Evolutionary conservation across 2,888 invertebrate genomes (phyloP), one percentile per base, ranked within the genome.

Genomic region (Drosophila kuntzei): DNA sequence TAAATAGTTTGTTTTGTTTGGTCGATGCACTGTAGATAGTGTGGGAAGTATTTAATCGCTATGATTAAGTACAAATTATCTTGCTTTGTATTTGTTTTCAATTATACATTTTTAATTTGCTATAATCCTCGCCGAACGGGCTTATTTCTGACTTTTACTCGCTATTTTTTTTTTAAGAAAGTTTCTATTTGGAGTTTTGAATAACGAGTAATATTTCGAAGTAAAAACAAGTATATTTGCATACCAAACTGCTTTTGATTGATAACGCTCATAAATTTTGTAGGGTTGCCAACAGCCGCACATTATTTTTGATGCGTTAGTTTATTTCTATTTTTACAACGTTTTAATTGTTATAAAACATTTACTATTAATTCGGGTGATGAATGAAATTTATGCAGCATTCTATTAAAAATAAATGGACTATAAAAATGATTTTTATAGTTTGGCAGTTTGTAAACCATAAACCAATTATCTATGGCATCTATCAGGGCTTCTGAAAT

Each of bases 311-410:
- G 25, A 36, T 50, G 39, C n/a, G 1, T 5, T 18, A 18, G 8
- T 51, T 39, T 39, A 18, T 39, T 53, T 2, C 18, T 39, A 53
- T 53, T 39, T 51, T 53, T 29, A 29, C 41, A 41, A 29, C 53
- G 2, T 22, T 54, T 54, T 32, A 32, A 54, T 32, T 41, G 53
- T 11, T 32, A 22, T 54, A 7, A 32, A 32, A 29, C 29, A 29
- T 20, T 32, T 20, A 18, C 27, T 51, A 12, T 29, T 18, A 16
- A 18, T 14, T 39, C 5, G 18, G 12, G 9, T 9, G 0, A 6
- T 5, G 11, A 37, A 22, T 3, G 20, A 3, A 32, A 29, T 29
- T 20, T 41, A 29, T 29, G 27, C 39, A 53, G 11, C 20, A 20
- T 14, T 9, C 20, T 41, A 29, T 8, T n/a, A 47, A 47, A 32